Evolutionary conservation across 2,113 vertebrate species (phyloP), one percentile per base, ranked within the genome.

Genomic region (Malurus elegans): DNA sequence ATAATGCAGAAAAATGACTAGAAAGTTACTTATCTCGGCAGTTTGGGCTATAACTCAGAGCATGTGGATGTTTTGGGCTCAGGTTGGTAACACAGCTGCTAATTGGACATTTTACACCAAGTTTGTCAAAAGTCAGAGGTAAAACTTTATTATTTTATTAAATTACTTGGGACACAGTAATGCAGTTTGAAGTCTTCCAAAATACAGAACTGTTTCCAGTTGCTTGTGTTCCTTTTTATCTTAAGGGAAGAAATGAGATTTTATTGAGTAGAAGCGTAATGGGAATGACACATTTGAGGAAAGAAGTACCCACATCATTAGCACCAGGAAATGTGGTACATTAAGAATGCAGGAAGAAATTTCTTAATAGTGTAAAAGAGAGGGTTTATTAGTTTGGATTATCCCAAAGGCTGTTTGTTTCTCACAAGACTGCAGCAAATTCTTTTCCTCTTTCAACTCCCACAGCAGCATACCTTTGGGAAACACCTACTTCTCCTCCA

Each of bases 391-490:
- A 71, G 62, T 88, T 61, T 90, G 88, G 79, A 93, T 95, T 92
- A 88, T 88, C 71, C 86, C 88, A 79, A 86, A 32, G 29, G 76
- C 51, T 76, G 90, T 34, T 81, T 76, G 11, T 56, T 91, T 85
- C 90, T 85, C 85, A 86, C 78, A 88, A 90, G 82, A 76, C 50
- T 54, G 20, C 71, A 94, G 50, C 66, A 93, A 95, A 93, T 95
- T 86, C 62, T 82, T 88, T 88, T 90, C 71, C 21, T 86, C 66
- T 90, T 86, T 69, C 82, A 92, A 73, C 50, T 90, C 88, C 82
- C 71, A 88, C 25, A 50, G 53, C 38, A 83, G 62, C 54, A 92
- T 53, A 85, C 28, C 58, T 62, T 92, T 1, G 6, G 71, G 76
- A 92, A 94, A 76, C 74, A 86, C 40, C 93, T 85, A n/a, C 48